phyloP scores from a whole-genome alignment of 92 coral and sea anemone species.

The Umimayanthus chanpuru region DNA sequence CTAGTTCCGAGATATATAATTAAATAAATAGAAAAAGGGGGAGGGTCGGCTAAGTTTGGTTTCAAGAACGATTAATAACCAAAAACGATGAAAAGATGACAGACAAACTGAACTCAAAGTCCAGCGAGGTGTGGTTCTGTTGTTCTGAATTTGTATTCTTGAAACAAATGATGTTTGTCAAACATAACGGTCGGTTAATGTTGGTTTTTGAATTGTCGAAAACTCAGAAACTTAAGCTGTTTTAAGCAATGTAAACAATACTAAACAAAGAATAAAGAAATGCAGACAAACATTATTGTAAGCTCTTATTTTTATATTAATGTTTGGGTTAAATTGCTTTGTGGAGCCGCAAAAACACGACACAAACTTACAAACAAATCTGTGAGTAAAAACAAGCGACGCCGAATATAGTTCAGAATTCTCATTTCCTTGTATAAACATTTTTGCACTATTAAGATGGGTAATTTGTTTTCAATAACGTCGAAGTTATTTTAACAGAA shows the following conservation, averaged over 20 bases:
- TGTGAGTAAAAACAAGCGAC: neutral
- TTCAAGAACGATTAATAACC: conserved; percentile 24
- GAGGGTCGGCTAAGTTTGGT: conserved; percentile 17
- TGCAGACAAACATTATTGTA: conserved; percentile 9
- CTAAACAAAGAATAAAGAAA: conserved; percentile 23
- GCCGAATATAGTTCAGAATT: neutral
- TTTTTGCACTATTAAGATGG: neutral
- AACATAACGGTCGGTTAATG: neutral
- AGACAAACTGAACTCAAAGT: neutral
- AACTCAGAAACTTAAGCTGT: conserved; percentile 10
- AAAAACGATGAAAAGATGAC: neutral
- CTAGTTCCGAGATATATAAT: conserved; percentile 18
- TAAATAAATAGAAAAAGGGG: conserved; percentile 10
- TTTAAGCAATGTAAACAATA: conserved; percentile 1
- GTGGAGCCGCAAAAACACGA: conserved; percentile 4
- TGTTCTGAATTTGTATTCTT: neutral
- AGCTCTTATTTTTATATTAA: neutral
- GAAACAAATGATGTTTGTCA: neutral
- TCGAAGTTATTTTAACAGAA: neutral
- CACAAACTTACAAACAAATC: neutral
- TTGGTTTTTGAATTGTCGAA: neutral
- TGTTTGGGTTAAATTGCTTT: conserved; percentile 1
- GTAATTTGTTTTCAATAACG: neutral
- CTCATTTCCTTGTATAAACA: neutral
- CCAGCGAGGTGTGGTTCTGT: neutral